Evolutionary conservation across 1,140 invertebrate species (phyloP).

Genomic region (Propsilocerus akamusi): DNA sequence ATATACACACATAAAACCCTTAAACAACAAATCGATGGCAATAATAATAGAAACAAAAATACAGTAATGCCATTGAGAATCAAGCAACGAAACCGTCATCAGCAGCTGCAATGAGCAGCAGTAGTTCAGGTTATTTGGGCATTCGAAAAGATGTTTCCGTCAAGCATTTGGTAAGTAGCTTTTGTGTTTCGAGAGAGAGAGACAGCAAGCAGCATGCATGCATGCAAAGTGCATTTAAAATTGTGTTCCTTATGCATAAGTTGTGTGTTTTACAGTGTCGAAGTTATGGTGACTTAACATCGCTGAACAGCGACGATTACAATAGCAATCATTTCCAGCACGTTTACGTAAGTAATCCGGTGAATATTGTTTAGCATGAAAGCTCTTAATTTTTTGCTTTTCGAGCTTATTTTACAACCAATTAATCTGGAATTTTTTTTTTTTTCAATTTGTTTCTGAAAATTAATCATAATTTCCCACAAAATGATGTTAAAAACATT

Average conservation of each 20-base stretch:
- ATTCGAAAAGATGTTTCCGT: slow-evolving; percentile 19
- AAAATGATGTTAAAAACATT: too few relatives aligned
- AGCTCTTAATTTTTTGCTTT: too few relatives aligned
- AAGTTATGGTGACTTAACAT: slow-evolving; percentile 39
- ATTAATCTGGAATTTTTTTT: not conserved
- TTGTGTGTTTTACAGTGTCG: slow-evolving; percentile 32
- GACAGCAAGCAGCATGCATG: slow-evolving; percentile 7
- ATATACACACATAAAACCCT: too few relatives aligned
- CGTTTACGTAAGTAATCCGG: slow-evolving; percentile 11
- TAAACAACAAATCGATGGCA: too few relatives aligned
- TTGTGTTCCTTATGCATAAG: slow-evolving; percentile 7
- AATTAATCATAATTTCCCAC: too few relatives aligned
- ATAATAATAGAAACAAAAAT: not conserved
- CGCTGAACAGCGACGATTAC: slow-evolving; percentile 27
- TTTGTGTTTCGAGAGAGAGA: not conserved
- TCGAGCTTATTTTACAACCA: not conserved
- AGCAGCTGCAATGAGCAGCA: not conserved
- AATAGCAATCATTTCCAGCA: slow-evolving; percentile 13
- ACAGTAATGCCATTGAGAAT: not conserved
- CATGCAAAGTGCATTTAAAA: too few relatives aligned
- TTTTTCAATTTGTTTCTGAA: too few relatives aligned
- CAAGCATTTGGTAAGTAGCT: slow-evolving; percentile 28
- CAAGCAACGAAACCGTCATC: not conserved
- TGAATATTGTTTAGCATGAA: slow-evolving; percentile 9
- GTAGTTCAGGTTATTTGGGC: slow-evolving; percentile 6